phyloP scores from a whole-genome alignment of 2,888 invertebrate genomes.

The Empis livida region DNA sequence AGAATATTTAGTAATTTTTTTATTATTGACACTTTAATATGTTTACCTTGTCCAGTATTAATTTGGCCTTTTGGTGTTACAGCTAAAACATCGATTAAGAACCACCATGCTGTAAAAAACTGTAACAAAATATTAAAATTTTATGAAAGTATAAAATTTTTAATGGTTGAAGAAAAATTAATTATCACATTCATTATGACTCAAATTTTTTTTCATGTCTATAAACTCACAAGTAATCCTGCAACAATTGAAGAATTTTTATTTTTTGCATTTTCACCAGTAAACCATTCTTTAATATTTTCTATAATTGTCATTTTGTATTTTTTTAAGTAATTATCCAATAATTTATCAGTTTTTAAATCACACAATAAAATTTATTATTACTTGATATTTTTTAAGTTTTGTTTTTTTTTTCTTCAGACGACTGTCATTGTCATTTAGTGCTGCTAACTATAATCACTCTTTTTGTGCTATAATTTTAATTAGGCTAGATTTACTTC shows the following conservation, averaged over 20 bases:
- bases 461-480: too few species aligned
- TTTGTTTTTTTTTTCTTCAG: too few species aligned
- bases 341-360: too few species aligned
- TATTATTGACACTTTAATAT: too few species aligned
- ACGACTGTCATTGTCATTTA: too few species aligned
- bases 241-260: slow-evolving; percentile 72
- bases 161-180: background rate
- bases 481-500: too few species aligned
- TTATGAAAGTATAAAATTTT: slow-evolving; percentile 1
- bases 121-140: slow-evolving; percentile 31
- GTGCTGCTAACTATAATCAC: too few species aligned
- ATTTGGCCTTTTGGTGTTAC: slow-evolving; percentile 55
- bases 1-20: too few species aligned
- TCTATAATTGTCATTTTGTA: slow-evolving; percentile 54
- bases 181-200: slow-evolving; percentile 8
- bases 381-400: too few species aligned
- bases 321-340: too few species aligned
- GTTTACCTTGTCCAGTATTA: slow-evolving; percentile 49
- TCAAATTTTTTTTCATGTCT: slow-evolving; percentile 12
- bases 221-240: slow-evolving; percentile 64
- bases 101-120: slow-evolving; percentile 98
- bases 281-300: slow-evolving; percentile 65
- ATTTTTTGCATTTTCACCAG: slow-evolving; percentile 79
- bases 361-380: too few species aligned
- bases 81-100: slow-evolving; percentile 87